Conservation (phyloP, 2,113 vertebrate species). For the Seriola aureovittata region DNA sequence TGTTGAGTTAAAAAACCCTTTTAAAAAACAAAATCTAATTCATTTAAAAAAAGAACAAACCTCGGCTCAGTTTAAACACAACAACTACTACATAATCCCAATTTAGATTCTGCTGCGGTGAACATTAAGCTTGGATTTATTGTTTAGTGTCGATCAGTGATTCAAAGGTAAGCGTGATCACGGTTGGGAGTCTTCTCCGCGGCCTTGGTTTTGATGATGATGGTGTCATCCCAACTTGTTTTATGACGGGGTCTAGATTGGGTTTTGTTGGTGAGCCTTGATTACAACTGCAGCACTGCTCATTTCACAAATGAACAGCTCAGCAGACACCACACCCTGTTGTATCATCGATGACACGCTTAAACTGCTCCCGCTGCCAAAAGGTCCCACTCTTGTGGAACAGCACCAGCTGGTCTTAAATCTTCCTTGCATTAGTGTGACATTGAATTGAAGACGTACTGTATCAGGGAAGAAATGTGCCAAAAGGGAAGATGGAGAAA, state of each 20-base stretch:
- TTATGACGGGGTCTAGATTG: constrained; percentile 52
- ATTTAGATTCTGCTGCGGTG: constrained; percentile 1
- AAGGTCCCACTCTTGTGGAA: constrained; percentile 32
- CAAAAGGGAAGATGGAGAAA: neutral
- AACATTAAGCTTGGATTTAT: constrained; percentile 38
- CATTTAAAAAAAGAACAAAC: neutral
- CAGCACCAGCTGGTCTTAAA: constrained; percentile 41
- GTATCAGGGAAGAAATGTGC: neutral
- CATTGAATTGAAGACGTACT: neutral
- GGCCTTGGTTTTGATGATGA: constrained; percentile 45
- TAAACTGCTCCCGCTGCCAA: constrained; percentile 7
- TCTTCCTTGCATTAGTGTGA: constrained; percentile 19
- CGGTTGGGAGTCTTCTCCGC: constrained; percentile 14
- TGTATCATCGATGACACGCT: constrained; percentile 27
- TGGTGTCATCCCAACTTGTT: constrained; percentile 53
- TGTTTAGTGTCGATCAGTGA: constrained; percentile 8
- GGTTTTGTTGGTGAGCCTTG: constrained; percentile 58
- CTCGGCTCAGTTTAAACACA: neutral
- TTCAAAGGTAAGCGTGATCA: constrained; percentile 48
- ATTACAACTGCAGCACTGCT: constrained; percentile 59
- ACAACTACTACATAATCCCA: neutral
- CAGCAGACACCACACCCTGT: constrained; percentile 40
- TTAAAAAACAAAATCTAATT: neutral
- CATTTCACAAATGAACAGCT: constrained; percentile 67
- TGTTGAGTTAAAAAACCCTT: neutral